Base-by-base conservation (phyloP, 2,113 vertebrate genomes). In the Chrysemys picta region DNA sequence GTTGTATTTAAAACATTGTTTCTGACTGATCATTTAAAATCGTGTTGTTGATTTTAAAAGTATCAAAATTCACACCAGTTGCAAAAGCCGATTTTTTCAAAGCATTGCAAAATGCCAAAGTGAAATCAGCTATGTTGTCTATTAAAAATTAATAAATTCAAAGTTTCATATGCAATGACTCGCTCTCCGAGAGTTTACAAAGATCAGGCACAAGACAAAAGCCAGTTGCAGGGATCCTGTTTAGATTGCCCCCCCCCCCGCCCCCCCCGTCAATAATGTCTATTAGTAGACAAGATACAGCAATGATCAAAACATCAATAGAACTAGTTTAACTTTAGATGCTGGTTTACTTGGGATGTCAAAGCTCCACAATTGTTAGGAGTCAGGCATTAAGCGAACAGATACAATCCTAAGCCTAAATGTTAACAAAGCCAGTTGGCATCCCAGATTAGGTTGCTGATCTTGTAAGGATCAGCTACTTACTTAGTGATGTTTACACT, bases 371-470 rank as follows among this genome's bases (percentile, higher is more conserved):
- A 47, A 42, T 91, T 95, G 87, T 83, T 95, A 53, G 75, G 90
- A 90, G 76, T 38, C 85, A 72, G 93, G 95, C 87, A 85, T 91
- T 96, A 82, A 90, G 84, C 82, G 86, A 93, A 95, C 91, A 96
- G 94, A 93, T 92, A 85, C 89, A 87, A 94, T 97, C 96, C 96
- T 97, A 97, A 91, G 82, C 96, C 81, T 89, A 95, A 93, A 53
- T 90, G 95, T 96, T 97, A 98, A 98, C 98, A 97, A 97, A 97
- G 97, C 95, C 97, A 97, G 97, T 98, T 97, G 98, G 98, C 97
- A 96, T 98, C 98, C 97, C 96, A 99, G 99, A 99, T 99, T 98
- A 99, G 97, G 98, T 97, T 95, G 97, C 98, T 98, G 98, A 98
- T 98, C 98, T 98, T 97, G 96, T 97, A 97, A 97, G 98, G 98